Evolutionary conservation across 2,888 invertebrate genomes (phyloP).

Genomic region (Epinotia bilunana): DNA sequence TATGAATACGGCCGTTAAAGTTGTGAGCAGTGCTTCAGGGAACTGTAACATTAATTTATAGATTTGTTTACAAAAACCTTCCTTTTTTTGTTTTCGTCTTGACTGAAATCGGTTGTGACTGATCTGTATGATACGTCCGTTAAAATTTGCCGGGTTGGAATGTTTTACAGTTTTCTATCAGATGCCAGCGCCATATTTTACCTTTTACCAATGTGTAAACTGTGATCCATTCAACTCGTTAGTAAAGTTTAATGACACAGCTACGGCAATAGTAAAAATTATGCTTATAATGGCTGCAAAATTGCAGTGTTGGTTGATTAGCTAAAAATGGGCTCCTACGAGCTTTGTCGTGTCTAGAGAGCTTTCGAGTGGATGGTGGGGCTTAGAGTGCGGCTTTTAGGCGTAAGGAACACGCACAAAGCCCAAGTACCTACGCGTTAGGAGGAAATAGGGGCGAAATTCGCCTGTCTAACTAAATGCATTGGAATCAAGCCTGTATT

Average conservation of each 20-base stretch:
- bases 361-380: neutral
- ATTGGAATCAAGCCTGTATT: too few species aligned
- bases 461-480: neutral
- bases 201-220: too few species aligned
- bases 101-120: too few species aligned
- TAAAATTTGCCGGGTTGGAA: too few species aligned
- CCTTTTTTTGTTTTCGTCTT: too few species aligned
- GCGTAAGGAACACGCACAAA: constrained; percentile 9
- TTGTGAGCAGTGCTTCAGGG: too few species aligned
- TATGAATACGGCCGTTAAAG: too few species aligned
- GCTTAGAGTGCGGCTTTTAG: constrained; percentile 2
- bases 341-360: neutral
- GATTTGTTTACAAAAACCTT: too few species aligned
- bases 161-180: too few species aligned
- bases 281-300: neutral
- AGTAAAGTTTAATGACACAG: neutral
- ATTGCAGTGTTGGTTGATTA: constrained; percentile 7
- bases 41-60: too few species aligned
- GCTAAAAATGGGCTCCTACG: constrained; percentile 12
- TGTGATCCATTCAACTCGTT: neutral
- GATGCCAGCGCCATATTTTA: too few species aligned
- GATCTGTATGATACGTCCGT: too few species aligned
- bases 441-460: neutral
- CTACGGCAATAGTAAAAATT: neutral
- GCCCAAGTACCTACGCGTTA: neutral